Evolutionary conservation across 2,888 invertebrate genomes (phyloP), one percentile per base, ranked within the genome.

Genomic region (Anarsia innoxiella): DNA sequence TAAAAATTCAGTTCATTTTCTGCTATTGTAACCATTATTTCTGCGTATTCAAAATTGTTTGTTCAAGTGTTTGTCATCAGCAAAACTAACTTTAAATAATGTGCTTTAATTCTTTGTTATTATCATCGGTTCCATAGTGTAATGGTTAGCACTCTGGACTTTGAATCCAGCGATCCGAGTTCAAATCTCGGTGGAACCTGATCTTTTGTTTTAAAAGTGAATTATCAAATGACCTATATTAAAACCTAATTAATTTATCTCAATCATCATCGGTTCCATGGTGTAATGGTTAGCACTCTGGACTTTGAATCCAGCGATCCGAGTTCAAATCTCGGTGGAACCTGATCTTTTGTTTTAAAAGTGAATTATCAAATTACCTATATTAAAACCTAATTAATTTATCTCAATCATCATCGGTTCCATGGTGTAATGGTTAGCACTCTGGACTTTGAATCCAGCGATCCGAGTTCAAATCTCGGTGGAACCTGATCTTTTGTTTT

Each of bases 101-200:
- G 13, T 13, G 28, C 2, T n/a, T n/a, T 13, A 2, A 29, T 13
- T 12, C 4, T 14, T 14, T 9, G 6, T 4, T n/a, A 14, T 14
- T 10, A 14, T 15, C 25, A 33, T 8, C 42, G 85, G 86, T 86
- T 75, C 86, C 86, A 87, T 87, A 86, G 86, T 87, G 86, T 86
- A 87, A 87, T 84, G 86, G 86, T 86, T 86, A 90, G 86, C 86
- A 86, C 86, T 86, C 86, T 86, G 86, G 86, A 86, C 86, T 86
- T 82, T 86, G 90, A 91, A 90, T 90, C 90, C 90, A 90, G 90
- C 90, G 90, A 91, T 90, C 90, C 90, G 90, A 90, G 90, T 91
- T 91, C 90, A 90, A 90, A 90, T 90, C 90, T 90, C 90, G 90
- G 90, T 90, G 90, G 90, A 88, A 90, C 90, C 90, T 82, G 59